These are phyloP conservation scores for Bettongia penicillata DNA, from an alignment of 2,113 vertebrate genomes.

Conservation along the genomic window DNA sequence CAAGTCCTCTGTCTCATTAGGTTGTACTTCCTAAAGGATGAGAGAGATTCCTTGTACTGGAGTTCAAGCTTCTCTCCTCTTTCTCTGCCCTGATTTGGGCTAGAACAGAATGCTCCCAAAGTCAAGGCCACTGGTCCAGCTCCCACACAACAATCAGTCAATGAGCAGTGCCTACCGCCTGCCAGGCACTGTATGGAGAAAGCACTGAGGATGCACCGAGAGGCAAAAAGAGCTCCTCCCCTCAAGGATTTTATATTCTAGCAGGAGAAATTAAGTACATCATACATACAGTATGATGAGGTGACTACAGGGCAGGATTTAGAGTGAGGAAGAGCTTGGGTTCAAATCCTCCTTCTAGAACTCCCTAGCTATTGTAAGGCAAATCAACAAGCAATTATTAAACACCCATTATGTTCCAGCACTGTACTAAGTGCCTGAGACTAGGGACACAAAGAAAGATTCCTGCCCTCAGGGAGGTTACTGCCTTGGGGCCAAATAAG, in stretches of 20 bases:
- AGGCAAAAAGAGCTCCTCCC: background rate
- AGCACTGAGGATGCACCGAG: background rate
- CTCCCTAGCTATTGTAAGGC: background rate
- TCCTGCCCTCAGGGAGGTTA: background rate
- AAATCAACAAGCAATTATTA: background rate
- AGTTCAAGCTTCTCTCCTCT: background rate
- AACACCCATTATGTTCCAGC: background rate
- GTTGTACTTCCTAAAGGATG: background rate
- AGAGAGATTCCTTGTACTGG: background rate
- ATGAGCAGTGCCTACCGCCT: background rate
- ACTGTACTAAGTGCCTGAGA: background rate
- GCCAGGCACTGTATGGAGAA: background rate
- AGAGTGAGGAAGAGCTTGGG: background rate
- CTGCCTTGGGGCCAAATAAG: background rate
- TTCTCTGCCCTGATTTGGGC: background rate
- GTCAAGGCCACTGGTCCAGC: background rate
- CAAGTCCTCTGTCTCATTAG: background rate
- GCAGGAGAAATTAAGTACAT: background rate
- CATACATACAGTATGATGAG: background rate
- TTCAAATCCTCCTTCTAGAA: background rate
- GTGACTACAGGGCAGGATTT: background rate
- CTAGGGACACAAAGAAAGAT: background rate
- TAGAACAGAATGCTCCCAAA: background rate
- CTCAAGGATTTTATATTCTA: background rate
- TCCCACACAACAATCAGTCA: background rate